phyloP scores from a whole-genome alignment of 2,797 vertebrate species.

The Siniperca scherzeri region DNA sequence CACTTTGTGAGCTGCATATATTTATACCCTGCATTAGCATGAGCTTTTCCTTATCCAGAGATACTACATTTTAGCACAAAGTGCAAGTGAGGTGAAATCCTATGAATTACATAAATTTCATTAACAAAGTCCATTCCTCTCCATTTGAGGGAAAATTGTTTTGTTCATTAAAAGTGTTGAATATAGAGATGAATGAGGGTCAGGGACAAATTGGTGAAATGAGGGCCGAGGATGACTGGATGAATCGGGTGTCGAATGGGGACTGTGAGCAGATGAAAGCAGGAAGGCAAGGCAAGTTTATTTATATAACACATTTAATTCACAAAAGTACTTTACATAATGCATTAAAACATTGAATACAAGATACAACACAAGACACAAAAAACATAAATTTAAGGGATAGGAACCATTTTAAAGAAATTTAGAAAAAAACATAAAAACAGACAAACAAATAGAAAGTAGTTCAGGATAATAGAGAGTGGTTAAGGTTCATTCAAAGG shows the following conservation, averaged over 20 bases:
- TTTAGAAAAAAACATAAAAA: neutral
- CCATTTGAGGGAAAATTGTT: conserved; percentile 27
- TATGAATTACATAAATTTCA: conserved; percentile 28
- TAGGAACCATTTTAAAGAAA: neutral
- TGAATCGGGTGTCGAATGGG: conserved; percentile 33
- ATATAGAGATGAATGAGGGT: conserved; percentile 34
- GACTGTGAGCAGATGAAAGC: conserved; percentile 64
- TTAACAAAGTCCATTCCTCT: conserved; percentile 4
- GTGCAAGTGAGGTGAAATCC: conserved; percentile 44
- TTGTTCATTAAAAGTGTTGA: conserved; percentile 43
- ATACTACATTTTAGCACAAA: conserved; percentile 15
- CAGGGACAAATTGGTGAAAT: conserved; percentile 46
- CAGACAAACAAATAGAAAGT: conserved; percentile 4
- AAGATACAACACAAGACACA: neutral
- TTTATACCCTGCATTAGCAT: conserved; percentile 38
- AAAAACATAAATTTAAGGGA: conserved; percentile 13
- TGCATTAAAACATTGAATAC: conserved; percentile 26
- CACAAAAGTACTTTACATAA: conserved; percentile 46
- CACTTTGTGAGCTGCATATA: conserved; percentile 37
- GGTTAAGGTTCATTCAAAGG: conserved; percentile 19
- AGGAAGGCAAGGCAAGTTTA: conserved; percentile 35
- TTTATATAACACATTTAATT: conserved; percentile 55
- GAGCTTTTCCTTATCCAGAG: conserved; percentile 26
- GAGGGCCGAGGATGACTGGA: conserved; percentile 32
- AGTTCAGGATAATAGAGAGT: neutral